Percentiles rank a stretch among this genome's conserved stretches.
These are phyloP conservation scores for human (Homo sapiens) DNA, from an alignment of 2,113 vertebrate species.

Conservation along the genomic window GRCh38 chr11:96050501-96051000, in stretches of 20 bases:
- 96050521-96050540: constrained; percentile 69
- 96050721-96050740: not conserved
- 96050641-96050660: not conserved
- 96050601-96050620: constrained; percentile 57
- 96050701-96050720: not conserved
- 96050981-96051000: not conserved
- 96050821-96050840: not conserved
- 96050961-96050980: not conserved
- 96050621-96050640: constrained; percentile 49
- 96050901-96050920: not conserved
- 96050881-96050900: not conserved
- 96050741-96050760: not conserved
- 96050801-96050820: not conserved
- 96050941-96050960: not conserved
- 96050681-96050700: not conserved
- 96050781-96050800: not conserved
- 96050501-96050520: constrained; percentile 51
- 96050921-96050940: not conserved
- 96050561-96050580: constrained; percentile 71
- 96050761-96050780: not conserved
- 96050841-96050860: not conserved
- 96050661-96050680: not conserved
- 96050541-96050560: constrained; percentile 64
- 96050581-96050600: constrained; percentile 69
- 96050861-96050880: not conserved